Evolutionary conservation across 2,113 vertebrate genomes (phyloP).

Genomic region (western clawed frog (Xenopus tropicalis)): UCB_Xtro_10.0 CM004447.2:110277501-110278000

Average conservation of each 20-base stretch:
- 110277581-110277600: too few species aligned
- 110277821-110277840: slow-evolving; percentile 27
- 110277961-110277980: slow-evolving; percentile 35
- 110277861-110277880: slow-evolving; percentile 28
- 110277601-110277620: too few species aligned
- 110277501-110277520: background rate
- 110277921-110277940: slow-evolving; percentile 18
- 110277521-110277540: background rate
- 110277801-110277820: slow-evolving; percentile 35
- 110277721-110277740: slow-evolving; percentile 46
- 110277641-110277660: background rate
- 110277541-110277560: too few species aligned
- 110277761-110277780: slow-evolving; percentile 50
- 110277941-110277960: slow-evolving; percentile 40
- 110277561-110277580: too few species aligned
- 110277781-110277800: slow-evolving; percentile 47
- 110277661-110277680: slow-evolving; percentile 41
- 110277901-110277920: slow-evolving; percentile 39
- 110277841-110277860: slow-evolving; percentile 10
- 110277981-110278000: slow-evolving; percentile 33
- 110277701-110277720: slow-evolving; percentile 40
- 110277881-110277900: slow-evolving; percentile 34
- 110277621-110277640: too few species aligned
- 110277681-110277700: slow-evolving; percentile 47
- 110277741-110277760: slow-evolving; percentile 45